Conservation (phyloP, 1,140 invertebrate species). For the Acromyrmex heyeri region DNA sequence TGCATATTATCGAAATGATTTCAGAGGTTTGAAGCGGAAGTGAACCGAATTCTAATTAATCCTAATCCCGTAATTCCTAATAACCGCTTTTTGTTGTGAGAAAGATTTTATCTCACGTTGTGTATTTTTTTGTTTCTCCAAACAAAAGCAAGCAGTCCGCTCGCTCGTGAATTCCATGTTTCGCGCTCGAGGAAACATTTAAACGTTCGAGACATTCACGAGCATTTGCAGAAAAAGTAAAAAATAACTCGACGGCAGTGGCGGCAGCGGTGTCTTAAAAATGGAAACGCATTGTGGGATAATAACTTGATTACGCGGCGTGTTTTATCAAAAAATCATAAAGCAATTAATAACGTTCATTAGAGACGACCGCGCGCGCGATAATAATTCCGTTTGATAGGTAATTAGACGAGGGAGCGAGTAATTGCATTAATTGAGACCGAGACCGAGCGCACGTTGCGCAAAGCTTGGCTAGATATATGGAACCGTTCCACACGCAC, state of each 20-base stretch:
- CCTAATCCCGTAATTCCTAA: not conserved
- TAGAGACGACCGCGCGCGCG: slow-evolving; percentile 75
- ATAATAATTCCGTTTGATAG: slow-evolving; percentile 84
- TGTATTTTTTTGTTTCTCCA: slow-evolving; percentile 1
- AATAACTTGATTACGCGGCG: slow-evolving; percentile 81
- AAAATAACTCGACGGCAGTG: not conserved
- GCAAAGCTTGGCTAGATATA: slow-evolving; percentile 78
- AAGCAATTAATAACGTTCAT: slow-evolving; percentile 86
- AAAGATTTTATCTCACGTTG: slow-evolving; percentile 2
- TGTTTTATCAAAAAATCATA: slow-evolving; percentile 86
- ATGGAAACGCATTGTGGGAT: slow-evolving; percentile 78
- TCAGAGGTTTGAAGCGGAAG: not conserved
- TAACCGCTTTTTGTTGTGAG: not conserved
- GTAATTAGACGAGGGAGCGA: slow-evolving; percentile 83
- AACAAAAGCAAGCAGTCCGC: too few species aligned
- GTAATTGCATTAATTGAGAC: slow-evolving; percentile 84
- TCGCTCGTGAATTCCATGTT: not conserved
- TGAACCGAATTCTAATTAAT: not conserved
- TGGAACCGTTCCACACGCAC: slow-evolving; percentile 76
- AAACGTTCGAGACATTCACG: slow-evolving; percentile 29
- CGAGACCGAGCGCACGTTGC: slow-evolving; percentile 73
- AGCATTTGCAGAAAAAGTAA: not conserved
- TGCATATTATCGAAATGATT: slow-evolving; percentile 8
- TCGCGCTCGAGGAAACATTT: slow-evolving; percentile 33
- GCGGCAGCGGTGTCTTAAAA: not conserved